phyloP scores from a whole-genome alignment of 2,113 vertebrate species.

The Sander lucioperca region DNA sequence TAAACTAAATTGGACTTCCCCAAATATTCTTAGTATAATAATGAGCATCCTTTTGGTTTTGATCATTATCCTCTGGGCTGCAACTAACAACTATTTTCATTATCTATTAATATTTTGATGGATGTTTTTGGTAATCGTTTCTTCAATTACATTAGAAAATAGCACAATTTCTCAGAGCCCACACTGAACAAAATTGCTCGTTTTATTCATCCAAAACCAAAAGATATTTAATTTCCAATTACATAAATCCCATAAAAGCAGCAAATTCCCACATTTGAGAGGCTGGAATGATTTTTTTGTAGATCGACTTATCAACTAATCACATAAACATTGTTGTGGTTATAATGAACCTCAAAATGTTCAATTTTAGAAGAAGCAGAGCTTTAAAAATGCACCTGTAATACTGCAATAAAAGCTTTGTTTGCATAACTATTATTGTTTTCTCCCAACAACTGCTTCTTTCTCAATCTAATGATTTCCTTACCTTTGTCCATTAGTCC shows the following conservation, averaged over 20 bases:
- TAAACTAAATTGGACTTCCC: too few species aligned
- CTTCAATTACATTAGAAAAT: not conserved
- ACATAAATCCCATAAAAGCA: not conserved
- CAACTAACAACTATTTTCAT: not conserved
- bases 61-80: not conserved
- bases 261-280: not conserved
- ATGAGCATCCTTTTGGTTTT: not conserved
- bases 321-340: not conserved
- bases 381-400: constrained; percentile 14
- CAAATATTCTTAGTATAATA: not conserved
- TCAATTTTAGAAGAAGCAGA: not conserved
- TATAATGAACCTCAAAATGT: not conserved
- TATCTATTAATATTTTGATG: not conserved
- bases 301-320: not conserved
- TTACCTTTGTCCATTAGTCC: constrained; percentile 50
- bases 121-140: not conserved
- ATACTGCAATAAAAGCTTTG: constrained; percentile 30
- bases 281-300: not conserved
- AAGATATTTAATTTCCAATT: not conserved
- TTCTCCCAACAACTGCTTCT: constrained; percentile 51
- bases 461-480: constrained; percentile 69
- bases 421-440: constrained; percentile 59
- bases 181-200: not conserved
- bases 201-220: not conserved
- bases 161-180: not conserved